Evolutionary conservation across 2,888 invertebrate species (phyloP), one percentile per base, ranked within the genome.

Genomic region (Eustalomyia histrio): DNA sequence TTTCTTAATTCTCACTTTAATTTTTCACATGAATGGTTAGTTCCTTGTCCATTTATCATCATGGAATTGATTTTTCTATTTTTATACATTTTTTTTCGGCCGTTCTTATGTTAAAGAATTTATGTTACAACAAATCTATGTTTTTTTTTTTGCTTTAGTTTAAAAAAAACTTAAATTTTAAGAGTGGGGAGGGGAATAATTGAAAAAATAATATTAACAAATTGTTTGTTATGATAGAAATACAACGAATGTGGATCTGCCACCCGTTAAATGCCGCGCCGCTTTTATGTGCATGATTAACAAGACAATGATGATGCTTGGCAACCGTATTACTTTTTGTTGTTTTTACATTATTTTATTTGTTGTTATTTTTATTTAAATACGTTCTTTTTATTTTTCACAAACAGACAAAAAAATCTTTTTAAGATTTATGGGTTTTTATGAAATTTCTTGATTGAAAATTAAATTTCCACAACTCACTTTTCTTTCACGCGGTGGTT

Each of bases 31-130:
- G 68, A 82, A 67, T 82, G 53, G 68, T 29, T 72, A 18, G 50
- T 68, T 80, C 67, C 58, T 73, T 76, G 73, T 79, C 79, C 78
- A 71, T 76, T 74, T 68, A 78, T 79, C 50, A 79, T 57, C 63
- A 76, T 83, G 76, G 76, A 84, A 84, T 84, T 84, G 84, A 84
- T 84, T 84, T 84, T 84, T 84, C 84, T 84, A 84, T 83, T 83
- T 84, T 81, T 84, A 79, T 79, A 80, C 61, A 64, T 50, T 47
- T 65, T 39, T 47, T 61, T 57, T 72, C 68, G 57, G 50, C 57
- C 60, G 63, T 78, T 81, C 64, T 68, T 78, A 71, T 81, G 78
- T 78, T 81, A 33, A 76, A 80, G 57, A 80, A 76, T 74, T 81
- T 73, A 73, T 79, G 67, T 29, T 79, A 47, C 76, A 78, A 60